These are phyloP conservation scores for Microhierax caerulescens DNA, from an alignment of 2,797 vertebrate species.

Conservation along the genomic window DNA sequence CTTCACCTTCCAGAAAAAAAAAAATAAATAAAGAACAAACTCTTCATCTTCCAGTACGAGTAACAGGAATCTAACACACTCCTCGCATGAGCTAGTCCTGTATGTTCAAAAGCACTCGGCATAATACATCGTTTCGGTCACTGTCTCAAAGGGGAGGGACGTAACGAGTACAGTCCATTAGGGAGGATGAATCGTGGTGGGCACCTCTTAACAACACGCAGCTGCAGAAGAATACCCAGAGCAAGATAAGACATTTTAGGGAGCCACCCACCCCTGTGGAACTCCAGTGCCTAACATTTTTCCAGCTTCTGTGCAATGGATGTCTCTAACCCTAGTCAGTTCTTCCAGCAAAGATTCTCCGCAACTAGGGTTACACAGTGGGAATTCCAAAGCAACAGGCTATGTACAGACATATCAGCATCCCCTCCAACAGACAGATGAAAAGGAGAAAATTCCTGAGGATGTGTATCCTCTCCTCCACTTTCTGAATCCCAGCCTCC, in stretches of 20 bases:
- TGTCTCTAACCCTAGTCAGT: conserved; percentile 53
- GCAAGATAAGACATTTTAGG: conserved; percentile 44
- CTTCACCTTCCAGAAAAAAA: not conserved
- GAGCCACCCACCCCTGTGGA: conserved; percentile 28
- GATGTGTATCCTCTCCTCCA: conserved; percentile 49
- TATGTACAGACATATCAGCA: conserved; percentile 68
- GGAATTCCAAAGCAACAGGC: conserved; percentile 68
- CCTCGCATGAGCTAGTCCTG: not conserved
- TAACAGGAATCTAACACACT: not conserved
- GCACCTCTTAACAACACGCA: conserved; percentile 46
- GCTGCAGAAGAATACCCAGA: conserved; percentile 63
- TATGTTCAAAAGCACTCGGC: not conserved
- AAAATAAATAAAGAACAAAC: not conserved
- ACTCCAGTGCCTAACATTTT: conserved; percentile 33
- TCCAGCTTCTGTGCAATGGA: conserved; percentile 44
- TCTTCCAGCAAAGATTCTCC: conserved; percentile 34
- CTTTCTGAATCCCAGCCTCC: conserved; percentile 50
- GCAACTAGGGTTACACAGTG: conserved; percentile 46
- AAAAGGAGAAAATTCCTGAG: conserved; percentile 59
- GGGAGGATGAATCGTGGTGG: not conserved
- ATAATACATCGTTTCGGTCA: not conserved
- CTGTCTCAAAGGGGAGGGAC: not conserved
- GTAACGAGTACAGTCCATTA: not conserved
- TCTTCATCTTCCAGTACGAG: not conserved
- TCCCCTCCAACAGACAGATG: conserved; percentile 24